Evolutionary conservation across 2,113 vertebrate genomes (phyloP).

Genomic region (Turdus rufiventris): DNA sequence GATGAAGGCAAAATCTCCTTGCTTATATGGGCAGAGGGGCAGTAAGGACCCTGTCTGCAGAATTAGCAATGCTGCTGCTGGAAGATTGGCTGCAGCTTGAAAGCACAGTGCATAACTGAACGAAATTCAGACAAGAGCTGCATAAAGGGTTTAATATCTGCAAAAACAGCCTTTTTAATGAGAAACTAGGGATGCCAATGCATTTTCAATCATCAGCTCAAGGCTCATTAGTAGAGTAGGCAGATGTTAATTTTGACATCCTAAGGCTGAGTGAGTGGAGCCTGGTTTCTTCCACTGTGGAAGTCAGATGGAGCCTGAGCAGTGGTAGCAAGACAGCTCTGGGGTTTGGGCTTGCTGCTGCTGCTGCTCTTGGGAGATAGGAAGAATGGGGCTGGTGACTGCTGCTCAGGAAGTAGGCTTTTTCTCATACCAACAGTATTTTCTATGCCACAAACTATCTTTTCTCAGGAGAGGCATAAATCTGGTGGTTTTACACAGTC

Average conservation of each 20-base stretch:
- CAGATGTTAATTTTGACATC: constrained; percentile 16
- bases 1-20: background rate
- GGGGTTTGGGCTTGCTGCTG: background rate
- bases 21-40: background rate
- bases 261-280: background rate
- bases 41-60: background rate
- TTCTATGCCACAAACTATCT: background rate
- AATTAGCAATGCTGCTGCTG: background rate
- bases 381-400: background rate
- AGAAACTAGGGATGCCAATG: background rate
- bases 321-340: background rate
- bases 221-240: constrained; percentile 2
- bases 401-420: background rate
- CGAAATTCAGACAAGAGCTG: background rate
- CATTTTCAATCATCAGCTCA: background rate
- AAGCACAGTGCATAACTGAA: background rate
- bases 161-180: background rate
- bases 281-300: background rate
- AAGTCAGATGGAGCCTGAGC: background rate
- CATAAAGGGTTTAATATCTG: background rate
- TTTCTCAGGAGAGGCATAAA: background rate
- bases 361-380: background rate
- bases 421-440: background rate
- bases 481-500: background rate
- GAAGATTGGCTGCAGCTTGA: background rate